These are phyloP conservation scores for Augiades crinisus DNA, from an alignment of 2,888 invertebrate genomes.

Conservation along the genomic window DNA sequence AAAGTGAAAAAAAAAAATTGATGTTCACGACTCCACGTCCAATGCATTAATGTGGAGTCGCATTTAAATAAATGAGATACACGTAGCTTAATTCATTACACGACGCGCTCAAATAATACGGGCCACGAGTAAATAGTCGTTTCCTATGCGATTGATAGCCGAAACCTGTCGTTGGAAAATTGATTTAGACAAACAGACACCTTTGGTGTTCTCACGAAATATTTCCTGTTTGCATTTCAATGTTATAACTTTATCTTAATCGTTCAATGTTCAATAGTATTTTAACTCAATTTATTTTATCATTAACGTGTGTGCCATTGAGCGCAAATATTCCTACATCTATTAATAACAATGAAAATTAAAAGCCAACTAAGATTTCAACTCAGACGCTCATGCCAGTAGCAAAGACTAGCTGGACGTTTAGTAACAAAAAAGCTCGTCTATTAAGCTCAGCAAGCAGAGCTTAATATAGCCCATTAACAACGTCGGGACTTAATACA, in stretches of 20 bases:
- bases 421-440: background rate
- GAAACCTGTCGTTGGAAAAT: conserved; percentile 30
- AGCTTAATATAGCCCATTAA: too few species aligned
- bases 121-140: conserved; percentile 21
- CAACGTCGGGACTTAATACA: conserved; percentile 25
- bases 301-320: too few species aligned
- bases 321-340: too few species aligned
- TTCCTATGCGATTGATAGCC: conserved; percentile 23
- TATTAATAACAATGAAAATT: too few species aligned
- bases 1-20: conserved; percentile 54
- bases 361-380: too few species aligned
- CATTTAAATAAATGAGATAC: conserved; percentile 62
- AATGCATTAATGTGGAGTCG: conserved; percentile 63
- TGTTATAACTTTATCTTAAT: conserved; percentile 19
- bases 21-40: conserved; percentile 65
- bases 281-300: too few species aligned
- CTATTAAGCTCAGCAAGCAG: too few species aligned
- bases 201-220: conserved; percentile 22
- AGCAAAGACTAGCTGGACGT: too few species aligned
- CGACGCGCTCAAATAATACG: conserved; percentile 15
- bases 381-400: too few species aligned
- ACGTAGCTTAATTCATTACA: conserved; percentile 49
- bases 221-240: conserved; percentile 22
- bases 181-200: conserved; percentile 23
- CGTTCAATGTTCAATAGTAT: too few species aligned